Base-by-base conservation (phyloP, 2,888 invertebrate genomes). In the Conchocele bisecta region DNA sequence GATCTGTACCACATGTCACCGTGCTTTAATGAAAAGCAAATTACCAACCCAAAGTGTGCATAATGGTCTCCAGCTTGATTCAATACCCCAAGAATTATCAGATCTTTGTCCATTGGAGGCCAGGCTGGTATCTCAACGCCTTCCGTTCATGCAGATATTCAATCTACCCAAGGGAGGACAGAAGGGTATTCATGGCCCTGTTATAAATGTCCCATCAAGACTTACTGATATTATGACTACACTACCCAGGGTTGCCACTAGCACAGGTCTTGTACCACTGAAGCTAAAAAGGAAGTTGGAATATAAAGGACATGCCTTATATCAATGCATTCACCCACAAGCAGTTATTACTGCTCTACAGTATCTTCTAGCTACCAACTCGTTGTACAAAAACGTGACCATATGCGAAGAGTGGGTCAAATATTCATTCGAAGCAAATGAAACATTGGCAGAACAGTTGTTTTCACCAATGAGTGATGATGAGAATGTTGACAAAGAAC, bases 1-100 rank as follows among this genome's bases (percentile, higher is more conserved):
- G 70, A 60, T 71, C 31, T 71, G 71, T 50, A 31, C 42, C 50
- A 56, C 60, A 13, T 67, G 66, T 41, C 65, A 57, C 17, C 54
- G 56, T 15, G 56, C 54, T 56, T 33, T 57, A 13, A n/a, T 6
- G 29, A 35, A 24, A 37, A 26, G 60, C 24, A 56, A 59, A 44
- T 57, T 44, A 26, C 60, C 57, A 31, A 26, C 46, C 44, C 54
- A 64, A 39, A 39, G 42, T 28, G 26, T 24, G 28, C 15, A 31
- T n/a, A 59, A 59, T 26, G 44, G 44, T 29, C 24, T 66, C 31
- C 24, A 41, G 13, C 26, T 59, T 17, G 50, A 58, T 20, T 28
- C 28, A 13, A 33, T 66, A 37, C 54, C 54, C 33, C 5, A 33
- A 33, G 35, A 54, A n/a, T 24, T 35, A 20, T n/a, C 26, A 11